Base-by-base conservation (phyloP, 2,797 vertebrate species). In the Poecile montanus region DNA sequence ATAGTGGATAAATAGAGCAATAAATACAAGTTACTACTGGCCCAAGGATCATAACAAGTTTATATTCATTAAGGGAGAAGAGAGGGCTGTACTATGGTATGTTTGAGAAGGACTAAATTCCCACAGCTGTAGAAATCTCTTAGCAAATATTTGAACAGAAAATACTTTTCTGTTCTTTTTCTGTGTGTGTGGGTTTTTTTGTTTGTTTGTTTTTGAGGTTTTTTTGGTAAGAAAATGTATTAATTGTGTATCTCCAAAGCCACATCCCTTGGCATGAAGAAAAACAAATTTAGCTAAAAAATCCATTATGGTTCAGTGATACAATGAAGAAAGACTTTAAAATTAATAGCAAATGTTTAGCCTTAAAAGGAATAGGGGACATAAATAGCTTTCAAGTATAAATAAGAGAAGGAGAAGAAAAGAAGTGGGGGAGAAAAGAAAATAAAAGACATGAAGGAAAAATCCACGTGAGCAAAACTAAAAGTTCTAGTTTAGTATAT, bases 221-320 rank as follows among this genome's bases (percentile, higher is more conserved):
- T 29, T 65, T 40, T n/a, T 48, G 3, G 58, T 30, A 51, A 58
- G 47, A 54, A 79, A 76, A 48, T 53, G 1, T 48, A 61, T 91
- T 74, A 75, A 85, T 88, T 89, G 26, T 45, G 1, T 83, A 67
- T 85, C 85, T 88, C 45, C 63, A 87, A 92, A 93, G 23, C 66
- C 34, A 48, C 72, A 88, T 88, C 25, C 72, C 42, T 94, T 67
- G 32, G 63, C 42, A 42, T 85, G 76, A 88, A 95, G 71, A 68
- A 76, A 85, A 80, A 80, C 14, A 89, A 87, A 72, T 51, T 76
- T 25, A 85, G 56, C 57, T 85, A 71, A 85, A 94, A 93, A 93
- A 62, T 47, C 10, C 5, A 0, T 79, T 75, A 73, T 50, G 7
- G 58, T 81, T 87, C 67, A 75, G 56, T 66, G 56, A 75, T 57